Base-by-base conservation (phyloP, 2,888 invertebrate genomes). In the Xestia rhomboidea region DNA sequence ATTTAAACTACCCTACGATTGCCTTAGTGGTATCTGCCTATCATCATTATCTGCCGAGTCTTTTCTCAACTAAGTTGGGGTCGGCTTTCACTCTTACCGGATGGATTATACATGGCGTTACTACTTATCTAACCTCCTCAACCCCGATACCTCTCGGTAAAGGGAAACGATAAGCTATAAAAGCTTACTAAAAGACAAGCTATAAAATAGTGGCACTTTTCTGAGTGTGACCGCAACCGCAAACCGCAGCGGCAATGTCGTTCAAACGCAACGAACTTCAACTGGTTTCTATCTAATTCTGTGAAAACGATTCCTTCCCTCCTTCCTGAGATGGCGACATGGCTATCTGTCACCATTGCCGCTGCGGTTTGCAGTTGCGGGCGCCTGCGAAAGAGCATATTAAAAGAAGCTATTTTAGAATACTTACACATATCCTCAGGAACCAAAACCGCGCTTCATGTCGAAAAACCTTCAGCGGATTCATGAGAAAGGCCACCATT, bases 371-470 rank as follows among this genome's bases (percentile, higher is more conserved):
- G 38, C 38, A 63, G 24, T 24, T 63, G 38, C 24, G 13, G 63
- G 8, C 24, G 15, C 24, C 24, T n/a, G 13, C 41, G 8, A 8
- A 8, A 41, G n/a, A 41, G 0, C 13, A 63, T 7, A 0, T 63
- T 6, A n/a, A 64, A 41, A n/a, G 5, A 54, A 54, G 8, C 0
- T 38, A 34, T 2, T 51, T 11, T n/a, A 18, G 0, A 63, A 89
- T 92, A 97, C 98, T 97, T 92, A 98, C 99, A 95, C 99, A 97
- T 89, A 99, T 98, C 93, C 98, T 97, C 72, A 99, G 95, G 41
- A 99, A 97, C 99, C 99, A 99, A 95, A 99, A 99, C 83, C 99
- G 96, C 0, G 99, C 99, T 93, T 99, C 98, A 91, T 99, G 98
- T 87, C 99, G 97, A 90, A 99, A 98, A 73, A 99, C 98, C 91